phyloP scores from a whole-genome alignment of 2,888 invertebrate species.

The Incurvaria masculella region DNA sequence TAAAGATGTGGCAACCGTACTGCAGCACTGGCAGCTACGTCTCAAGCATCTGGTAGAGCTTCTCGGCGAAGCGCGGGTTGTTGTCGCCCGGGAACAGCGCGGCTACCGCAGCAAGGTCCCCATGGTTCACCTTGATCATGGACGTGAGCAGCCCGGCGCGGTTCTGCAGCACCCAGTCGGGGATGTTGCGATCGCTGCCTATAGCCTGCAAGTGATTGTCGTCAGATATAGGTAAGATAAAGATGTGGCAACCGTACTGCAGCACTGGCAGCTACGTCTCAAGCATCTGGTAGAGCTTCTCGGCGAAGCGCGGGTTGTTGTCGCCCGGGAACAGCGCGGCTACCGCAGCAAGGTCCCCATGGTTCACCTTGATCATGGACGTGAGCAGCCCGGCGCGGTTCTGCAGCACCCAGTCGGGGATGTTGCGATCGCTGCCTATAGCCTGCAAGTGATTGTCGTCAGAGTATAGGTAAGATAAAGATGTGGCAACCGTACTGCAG shows the following conservation, averaged over 20 bases:
- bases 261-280: slow-evolving; percentile 87
- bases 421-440: slow-evolving; percentile 82
- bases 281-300: slow-evolving; percentile 81
- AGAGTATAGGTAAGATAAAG: no score
- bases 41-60: slow-evolving; percentile 82
- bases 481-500: slow-evolving; percentile 80
- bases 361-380: slow-evolving; percentile 77
- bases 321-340: slow-evolving; percentile 54
- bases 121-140: slow-evolving; percentile 80
- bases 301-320: slow-evolving; percentile 57
- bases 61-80: slow-evolving; percentile 62
- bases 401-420: slow-evolving; percentile 77
- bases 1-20: slow-evolving; percentile 81
- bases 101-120: slow-evolving; percentile 72
- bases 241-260: slow-evolving; percentile 79
- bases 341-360: slow-evolving; percentile 76
- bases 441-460: no score
- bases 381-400: slow-evolving; percentile 75
- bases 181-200: slow-evolving; percentile 82
- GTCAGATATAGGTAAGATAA: no score
- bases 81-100: slow-evolving; percentile 52
- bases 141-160: slow-evolving; percentile 74
- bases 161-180: slow-evolving; percentile 76
- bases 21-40: slow-evolving; percentile 85
- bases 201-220: slow-evolving; percentile 80